Evolutionary conservation across 2,797 vertebrate species (phyloP).

Genomic region (Peromyscus nudipes): DNA sequence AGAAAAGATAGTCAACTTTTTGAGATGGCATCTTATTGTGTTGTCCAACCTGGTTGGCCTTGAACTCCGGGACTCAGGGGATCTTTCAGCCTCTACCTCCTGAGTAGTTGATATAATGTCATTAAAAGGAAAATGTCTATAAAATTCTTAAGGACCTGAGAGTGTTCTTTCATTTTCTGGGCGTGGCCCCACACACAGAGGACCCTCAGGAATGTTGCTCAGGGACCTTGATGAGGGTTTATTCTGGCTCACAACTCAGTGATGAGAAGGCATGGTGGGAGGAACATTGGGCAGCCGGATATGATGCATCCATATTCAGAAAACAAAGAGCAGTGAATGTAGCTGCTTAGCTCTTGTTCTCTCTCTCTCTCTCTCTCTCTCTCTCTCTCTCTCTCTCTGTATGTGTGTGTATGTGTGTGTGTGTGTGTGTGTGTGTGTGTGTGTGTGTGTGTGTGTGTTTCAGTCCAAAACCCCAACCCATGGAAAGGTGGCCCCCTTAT

Average conservation of each 20-base stretch:
- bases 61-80: neutral
- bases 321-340: neutral
- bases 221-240: neutral
- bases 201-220: neutral
- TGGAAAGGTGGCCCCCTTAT: neutral
- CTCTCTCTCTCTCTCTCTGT: neutral
- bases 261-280: neutral
- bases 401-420: neutral
- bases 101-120: neutral
- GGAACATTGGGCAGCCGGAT: neutral
- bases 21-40: neutral
- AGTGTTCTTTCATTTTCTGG: neutral
- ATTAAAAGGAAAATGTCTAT: neutral
- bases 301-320: neutral
- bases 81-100: neutral
- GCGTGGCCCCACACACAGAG: neutral
- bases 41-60: neutral
- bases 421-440: neutral
- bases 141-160: neutral
- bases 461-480: neutral
- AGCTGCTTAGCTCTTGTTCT: neutral
- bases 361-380: too few relatives aligned
- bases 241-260: neutral
- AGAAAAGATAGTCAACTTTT: slow-evolving; percentile 9
- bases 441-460: neutral